These are phyloP conservation scores for Paelopatides confundens DNA, from an alignment of 53 echinoderm and acorn worm genomes.

Conservation along the genomic window DNA sequence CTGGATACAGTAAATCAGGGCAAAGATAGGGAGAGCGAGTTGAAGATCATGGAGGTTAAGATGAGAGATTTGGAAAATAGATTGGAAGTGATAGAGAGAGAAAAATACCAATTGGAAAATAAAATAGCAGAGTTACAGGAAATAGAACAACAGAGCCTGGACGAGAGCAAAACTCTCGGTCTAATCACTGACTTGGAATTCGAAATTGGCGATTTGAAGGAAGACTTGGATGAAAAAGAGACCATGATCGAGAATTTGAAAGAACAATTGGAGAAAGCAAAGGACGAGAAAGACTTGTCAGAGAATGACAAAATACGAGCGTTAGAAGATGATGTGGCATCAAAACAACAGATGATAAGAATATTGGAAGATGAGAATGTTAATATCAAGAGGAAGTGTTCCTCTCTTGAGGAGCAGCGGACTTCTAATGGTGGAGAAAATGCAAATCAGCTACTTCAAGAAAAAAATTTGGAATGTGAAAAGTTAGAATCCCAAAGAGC, in stretches of 20 bases:
- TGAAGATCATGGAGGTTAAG: background rate
- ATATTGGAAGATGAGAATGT: background rate
- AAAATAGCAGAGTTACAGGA: constrained; percentile 55
- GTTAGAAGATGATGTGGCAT: background rate
- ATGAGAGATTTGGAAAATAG: constrained; percentile 40
- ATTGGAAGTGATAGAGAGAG: constrained; percentile 43
- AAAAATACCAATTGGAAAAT: constrained; percentile 38
- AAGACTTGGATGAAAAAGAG: constrained; percentile 49
- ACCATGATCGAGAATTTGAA: constrained; percentile 18
- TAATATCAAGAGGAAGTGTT: constrained; percentile 21
- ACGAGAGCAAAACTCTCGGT: constrained; percentile 74
- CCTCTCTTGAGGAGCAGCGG: constrained; percentile 53
- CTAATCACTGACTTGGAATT: constrained; percentile 77
- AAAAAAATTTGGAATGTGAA: constrained; percentile 54
- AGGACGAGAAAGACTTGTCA: background rate
- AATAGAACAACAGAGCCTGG: constrained; percentile 49
- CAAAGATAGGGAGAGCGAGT: constrained; percentile 65
- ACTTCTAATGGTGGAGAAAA: background rate
- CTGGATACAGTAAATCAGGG: constrained; percentile 81
- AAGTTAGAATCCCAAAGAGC: constrained; percentile 54
- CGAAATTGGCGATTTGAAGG: constrained; percentile 69
- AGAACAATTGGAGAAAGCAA: constrained; percentile 43
- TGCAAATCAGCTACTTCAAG: background rate
- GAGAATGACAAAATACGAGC: background rate
- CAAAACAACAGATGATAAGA: background rate